Percentiles rank a stretch among this genome's conserved stretches.
Conservation (phyloP, 2,797 vertebrate species). For the Malurus splendens region DNA sequence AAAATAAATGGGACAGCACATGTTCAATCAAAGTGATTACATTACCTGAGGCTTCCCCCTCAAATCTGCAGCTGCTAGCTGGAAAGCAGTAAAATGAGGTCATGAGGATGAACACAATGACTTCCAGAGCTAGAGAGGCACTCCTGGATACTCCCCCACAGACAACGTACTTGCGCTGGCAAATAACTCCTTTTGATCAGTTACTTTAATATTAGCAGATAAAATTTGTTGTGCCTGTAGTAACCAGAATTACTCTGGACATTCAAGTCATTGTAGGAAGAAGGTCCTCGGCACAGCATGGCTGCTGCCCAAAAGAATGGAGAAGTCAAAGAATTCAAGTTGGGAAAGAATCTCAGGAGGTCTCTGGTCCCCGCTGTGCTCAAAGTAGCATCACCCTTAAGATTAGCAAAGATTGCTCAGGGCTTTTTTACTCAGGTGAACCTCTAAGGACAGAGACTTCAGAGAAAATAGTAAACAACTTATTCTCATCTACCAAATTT, state of each 20-base stretch:
- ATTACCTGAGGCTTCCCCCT: conserved; percentile 42
- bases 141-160: not conserved
- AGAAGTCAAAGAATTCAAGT: not conserved
- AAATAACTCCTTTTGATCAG: not conserved
- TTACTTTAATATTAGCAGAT: not conserved
- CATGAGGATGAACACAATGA: not conserved
- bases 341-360: not conserved
- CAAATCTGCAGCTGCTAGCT: conserved; percentile 41
- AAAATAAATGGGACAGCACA: conserved; percentile 43
- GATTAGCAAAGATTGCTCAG: not conserved
- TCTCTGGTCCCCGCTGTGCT: not conserved
- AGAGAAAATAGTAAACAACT: not conserved
- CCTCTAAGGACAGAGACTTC: not conserved
- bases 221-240: not conserved
- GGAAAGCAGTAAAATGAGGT: conserved; percentile 31
- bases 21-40: conserved; percentile 34
- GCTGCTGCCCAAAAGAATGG: not conserved
- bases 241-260: not conserved
- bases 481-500: not conserved
- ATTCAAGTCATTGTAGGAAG: not conserved
- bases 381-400: not conserved
- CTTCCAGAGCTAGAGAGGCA: not conserved
- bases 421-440: not conserved
- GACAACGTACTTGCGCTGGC: not conserved
- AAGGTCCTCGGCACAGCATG: not conserved